Conservation (phyloP, 2,888 invertebrate genomes). For the Eupithecia subfuscata region DNA sequence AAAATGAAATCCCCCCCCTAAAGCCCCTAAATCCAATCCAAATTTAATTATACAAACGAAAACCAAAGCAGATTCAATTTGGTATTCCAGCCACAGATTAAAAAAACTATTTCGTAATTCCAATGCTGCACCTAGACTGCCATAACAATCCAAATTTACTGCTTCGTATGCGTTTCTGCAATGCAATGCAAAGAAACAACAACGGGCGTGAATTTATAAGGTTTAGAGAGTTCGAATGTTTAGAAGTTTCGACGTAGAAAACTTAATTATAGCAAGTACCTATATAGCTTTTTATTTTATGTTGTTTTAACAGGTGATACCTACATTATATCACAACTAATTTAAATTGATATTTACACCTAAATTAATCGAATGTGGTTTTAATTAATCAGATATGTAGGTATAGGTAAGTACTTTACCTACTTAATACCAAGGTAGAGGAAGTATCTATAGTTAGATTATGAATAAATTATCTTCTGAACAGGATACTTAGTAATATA, state of each 20-base stretch:
- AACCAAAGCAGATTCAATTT: slow-evolving; percentile 12
- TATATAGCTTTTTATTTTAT: no score
- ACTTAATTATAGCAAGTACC: not conserved
- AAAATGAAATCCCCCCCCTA: not conserved
- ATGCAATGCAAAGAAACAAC: slow-evolving; percentile 6
- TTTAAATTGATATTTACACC: not conserved
- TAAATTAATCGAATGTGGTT: not conserved
- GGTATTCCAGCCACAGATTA: slow-evolving; percentile 1
- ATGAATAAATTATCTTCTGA: not conserved
- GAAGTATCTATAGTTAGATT: not conserved
- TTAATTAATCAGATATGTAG: not conserved
- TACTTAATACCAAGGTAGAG: no score
- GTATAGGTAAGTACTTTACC: not conserved
- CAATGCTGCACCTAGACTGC: not conserved
- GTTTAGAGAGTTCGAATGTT: not conserved
- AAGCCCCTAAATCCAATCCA: not conserved
- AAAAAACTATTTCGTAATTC: slow-evolving; percentile 3
- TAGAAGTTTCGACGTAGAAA: not conserved
- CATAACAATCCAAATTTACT: slow-evolving; percentile 11
- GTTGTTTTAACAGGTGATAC: not conserved
- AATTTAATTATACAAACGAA: not conserved
- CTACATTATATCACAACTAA: not conserved
- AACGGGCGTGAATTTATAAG: not conserved
- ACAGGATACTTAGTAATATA: not conserved
- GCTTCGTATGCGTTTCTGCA: slow-evolving; percentile 13